phyloP scores from a whole-genome alignment of 2,797 vertebrate species.

The Lithobates sylvaticus region DNA sequence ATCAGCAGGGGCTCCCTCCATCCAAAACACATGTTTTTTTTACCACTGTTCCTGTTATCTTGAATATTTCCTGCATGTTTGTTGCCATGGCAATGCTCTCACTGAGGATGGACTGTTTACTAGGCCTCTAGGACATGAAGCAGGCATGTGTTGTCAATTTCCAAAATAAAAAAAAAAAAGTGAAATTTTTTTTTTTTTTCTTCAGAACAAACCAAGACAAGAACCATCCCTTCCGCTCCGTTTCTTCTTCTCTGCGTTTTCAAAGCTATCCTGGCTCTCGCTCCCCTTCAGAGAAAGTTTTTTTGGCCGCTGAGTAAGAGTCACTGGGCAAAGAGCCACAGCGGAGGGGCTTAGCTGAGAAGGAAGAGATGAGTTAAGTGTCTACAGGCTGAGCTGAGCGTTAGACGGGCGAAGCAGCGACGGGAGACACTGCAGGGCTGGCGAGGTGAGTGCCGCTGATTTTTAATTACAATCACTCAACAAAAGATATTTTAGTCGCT shows the following conservation, averaged over 20 bases:
- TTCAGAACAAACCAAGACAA: constrained; percentile 57
- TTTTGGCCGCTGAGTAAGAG: constrained; percentile 63
- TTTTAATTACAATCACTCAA: background rate
- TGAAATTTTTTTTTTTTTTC: constrained; percentile 35
- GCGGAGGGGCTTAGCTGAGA: constrained; percentile 63
- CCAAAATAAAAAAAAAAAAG: constrained; percentile 58
- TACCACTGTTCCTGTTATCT: constrained; percentile 77
- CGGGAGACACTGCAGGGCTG: constrained; percentile 25
- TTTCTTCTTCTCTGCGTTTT: constrained; percentile 52
- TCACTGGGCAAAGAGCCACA: constrained; percentile 65
- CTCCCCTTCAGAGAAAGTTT: constrained; percentile 56
- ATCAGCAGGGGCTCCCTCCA: constrained; percentile 64
- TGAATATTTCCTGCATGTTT: constrained; percentile 80
- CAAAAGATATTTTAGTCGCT: background rate
- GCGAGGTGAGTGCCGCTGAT: constrained; percentile 56
- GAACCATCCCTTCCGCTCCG: constrained; percentile 61
- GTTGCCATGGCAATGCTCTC: constrained; percentile 75
- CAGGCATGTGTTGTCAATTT: constrained; percentile 79
- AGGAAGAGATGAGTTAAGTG: constrained; percentile 61
- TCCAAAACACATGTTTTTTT: constrained; percentile 78
- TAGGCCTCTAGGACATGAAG: constrained; percentile 70
- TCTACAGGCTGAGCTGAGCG: constrained; percentile 58
- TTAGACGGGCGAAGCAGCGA: constrained; percentile 39
- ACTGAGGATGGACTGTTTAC: constrained; percentile 74
- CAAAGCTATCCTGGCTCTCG: constrained; percentile 43